Conservation (phyloP, 2,113 vertebrate genomes). For the Pseudorasbora parva region DNA sequence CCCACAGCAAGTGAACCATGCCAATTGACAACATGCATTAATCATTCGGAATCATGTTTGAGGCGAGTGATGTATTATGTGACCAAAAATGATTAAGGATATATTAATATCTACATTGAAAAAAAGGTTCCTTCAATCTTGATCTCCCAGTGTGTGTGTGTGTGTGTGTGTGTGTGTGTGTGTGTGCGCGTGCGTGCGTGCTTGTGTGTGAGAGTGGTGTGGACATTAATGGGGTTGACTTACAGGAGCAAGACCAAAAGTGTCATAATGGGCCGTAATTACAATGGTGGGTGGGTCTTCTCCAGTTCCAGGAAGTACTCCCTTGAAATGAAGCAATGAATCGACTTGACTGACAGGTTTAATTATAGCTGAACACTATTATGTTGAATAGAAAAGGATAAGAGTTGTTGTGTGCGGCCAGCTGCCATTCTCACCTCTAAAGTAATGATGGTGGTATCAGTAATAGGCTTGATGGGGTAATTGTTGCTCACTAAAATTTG, state of each 20-base stretch:
- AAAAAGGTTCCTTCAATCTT: background rate
- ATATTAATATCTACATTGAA: background rate
- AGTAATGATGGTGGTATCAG: slow-evolving; percentile 69
- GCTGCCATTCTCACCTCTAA: slow-evolving; percentile 74
- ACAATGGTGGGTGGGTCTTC: slow-evolving; percentile 76
- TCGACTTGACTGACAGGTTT: slow-evolving; percentile 8
- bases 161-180: no score
- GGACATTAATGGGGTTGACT: background rate
- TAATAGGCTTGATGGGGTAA: slow-evolving; percentile 69
- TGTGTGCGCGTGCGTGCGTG: no score
- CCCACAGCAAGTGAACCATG: slow-evolving; percentile 3
- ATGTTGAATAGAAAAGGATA: background rate
- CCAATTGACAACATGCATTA: background rate
- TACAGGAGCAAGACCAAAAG: slow-evolving; percentile 78
- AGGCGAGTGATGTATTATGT: background rate
- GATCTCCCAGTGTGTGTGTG: background rate
- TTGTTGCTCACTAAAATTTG: slow-evolving; percentile 79
- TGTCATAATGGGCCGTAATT: slow-evolving; percentile 80
- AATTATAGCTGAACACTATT: background rate
- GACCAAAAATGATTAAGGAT: slow-evolving; percentile 2
- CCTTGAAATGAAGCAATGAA: slow-evolving; percentile 64
- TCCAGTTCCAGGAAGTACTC: slow-evolving; percentile 71
- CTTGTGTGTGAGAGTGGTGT: no score
- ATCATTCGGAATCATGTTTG: background rate
- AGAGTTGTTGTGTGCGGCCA: background rate